Evolutionary conservation across 1,140 invertebrate genomes (phyloP).

Genomic region (Laodelphax striatellus): DNA sequence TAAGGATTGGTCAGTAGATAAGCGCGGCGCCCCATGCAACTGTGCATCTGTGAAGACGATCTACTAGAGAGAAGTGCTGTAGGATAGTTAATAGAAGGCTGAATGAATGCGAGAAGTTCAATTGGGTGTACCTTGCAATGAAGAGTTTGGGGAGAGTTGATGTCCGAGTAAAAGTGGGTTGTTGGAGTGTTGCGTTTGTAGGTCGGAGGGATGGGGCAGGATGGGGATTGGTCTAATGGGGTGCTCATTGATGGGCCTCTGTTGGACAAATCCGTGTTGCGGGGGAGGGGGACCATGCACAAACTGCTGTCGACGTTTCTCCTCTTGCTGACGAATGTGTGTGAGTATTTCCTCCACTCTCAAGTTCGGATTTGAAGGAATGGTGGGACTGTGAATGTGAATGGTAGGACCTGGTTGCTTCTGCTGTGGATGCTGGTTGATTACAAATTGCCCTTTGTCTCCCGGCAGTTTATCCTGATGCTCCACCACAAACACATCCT

Average conservation of each 20-base stretch:
- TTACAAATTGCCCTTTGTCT: background rate
- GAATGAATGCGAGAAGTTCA: background rate
- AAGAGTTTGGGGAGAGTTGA: background rate
- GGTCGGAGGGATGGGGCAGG: background rate
- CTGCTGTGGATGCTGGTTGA: background rate
- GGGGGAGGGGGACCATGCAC: background rate
- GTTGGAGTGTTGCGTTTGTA: background rate
- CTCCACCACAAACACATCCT: constrained; percentile 14
- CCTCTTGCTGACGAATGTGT: constrained; percentile 19
- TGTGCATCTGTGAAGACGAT: too few species aligned
- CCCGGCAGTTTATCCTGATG: constrained; percentile 9
- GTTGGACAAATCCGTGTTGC: background rate
- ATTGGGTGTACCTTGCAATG: background rate
- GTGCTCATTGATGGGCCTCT: background rate
- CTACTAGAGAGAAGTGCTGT: too few species aligned
- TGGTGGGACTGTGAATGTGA: constrained; percentile 29
- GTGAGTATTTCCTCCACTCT: constrained; percentile 19
- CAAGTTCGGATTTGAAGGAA: constrained; percentile 17
- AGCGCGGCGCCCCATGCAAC: too few species aligned
- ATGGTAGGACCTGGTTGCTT: constrained; percentile 13
- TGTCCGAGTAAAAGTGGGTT: background rate
- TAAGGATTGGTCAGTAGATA: too few species aligned
- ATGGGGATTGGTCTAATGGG: background rate
- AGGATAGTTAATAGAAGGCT: background rate
- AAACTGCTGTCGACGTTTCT: background rate